A percentile compares a stretch with the other conserved stretches of the same genome.
These are phyloP conservation scores for Drosophila engyochracea DNA, from an alignment of 2,888 invertebrate species.

Conservation along the genomic window DNA sequence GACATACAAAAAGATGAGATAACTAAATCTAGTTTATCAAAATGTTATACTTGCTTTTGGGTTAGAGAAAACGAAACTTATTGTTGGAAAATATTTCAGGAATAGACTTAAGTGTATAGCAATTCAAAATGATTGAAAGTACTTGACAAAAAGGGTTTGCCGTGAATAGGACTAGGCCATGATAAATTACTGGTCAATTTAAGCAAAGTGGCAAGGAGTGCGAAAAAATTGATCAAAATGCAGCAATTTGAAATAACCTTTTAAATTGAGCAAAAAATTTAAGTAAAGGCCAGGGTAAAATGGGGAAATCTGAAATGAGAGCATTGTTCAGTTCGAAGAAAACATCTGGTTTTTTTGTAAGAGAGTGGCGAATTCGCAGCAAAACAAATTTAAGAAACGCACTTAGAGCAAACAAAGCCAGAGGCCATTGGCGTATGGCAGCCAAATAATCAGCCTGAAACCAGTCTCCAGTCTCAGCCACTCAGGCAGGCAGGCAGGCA, in stretches of 20 bases:
- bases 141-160: conserved; percentile 7
- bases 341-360: conserved; percentile 27
- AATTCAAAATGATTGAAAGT: conserved; percentile 5
- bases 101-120: conserved; percentile 11
- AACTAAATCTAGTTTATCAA: background rate
- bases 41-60: background rate
- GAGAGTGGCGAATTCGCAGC: conserved; percentile 24
- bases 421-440: conserved; percentile 72
- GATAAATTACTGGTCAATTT: conserved; percentile 9
- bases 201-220: background rate
- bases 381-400: conserved; percentile 59
- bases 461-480: conserved; percentile 1
- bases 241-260: background rate
- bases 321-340: conserved; percentile 18
- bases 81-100: background rate
- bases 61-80: background rate
- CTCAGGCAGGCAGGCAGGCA: background rate
- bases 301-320: conserved; percentile 11
- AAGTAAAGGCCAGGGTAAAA: conserved; percentile 43
- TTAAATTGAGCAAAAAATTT: conserved; percentile 18
- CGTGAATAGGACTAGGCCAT: background rate
- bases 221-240: background rate
- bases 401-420: conserved; percentile 72
- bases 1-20: background rate
- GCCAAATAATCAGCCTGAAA: conserved; percentile 16